Evolutionary conservation across 2,797 vertebrate genomes (phyloP).

Genomic region (Prunella strophiata): DNA sequence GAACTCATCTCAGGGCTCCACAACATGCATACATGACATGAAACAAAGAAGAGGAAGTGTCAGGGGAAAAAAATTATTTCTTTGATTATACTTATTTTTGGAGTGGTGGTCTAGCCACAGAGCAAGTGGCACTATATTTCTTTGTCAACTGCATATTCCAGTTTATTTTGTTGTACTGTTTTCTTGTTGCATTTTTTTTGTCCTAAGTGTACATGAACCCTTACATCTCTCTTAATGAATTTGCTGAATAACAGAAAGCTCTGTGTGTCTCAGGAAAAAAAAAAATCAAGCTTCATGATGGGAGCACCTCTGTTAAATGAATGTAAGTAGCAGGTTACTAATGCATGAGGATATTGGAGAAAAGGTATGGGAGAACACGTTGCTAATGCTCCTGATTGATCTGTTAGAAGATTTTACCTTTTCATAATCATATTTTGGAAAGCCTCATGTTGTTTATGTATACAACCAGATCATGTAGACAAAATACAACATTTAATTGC

Average conservation of each 20-base stretch:
- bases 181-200: slow-evolving; percentile 14
- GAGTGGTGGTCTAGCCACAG: background rate
- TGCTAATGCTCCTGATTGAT: background rate
- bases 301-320: background rate
- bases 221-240: slow-evolving; percentile 21
- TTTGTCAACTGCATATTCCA: background rate
- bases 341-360: background rate
- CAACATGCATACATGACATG: background rate
- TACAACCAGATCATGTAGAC: background rate
- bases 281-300: background rate
- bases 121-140: background rate
- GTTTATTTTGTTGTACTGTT: slow-evolving; percentile 9
- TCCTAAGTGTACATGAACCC: background rate
- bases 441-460: background rate
- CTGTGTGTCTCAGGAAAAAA: background rate
- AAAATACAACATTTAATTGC: background rate
- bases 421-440: background rate
- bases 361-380: background rate
- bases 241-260: slow-evolving; percentile 13
- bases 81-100: background rate
- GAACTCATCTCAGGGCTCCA: background rate
- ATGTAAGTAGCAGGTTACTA: slow-evolving; percentile 27
- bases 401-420: background rate
- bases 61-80: background rate
- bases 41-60: background rate